Percentiles rank a stretch among this genome's conserved stretches.
These are phyloP conservation scores for Micrasema longulum DNA, from an alignment of 1,140 invertebrate genomes.

Conservation along the genomic window DNA sequence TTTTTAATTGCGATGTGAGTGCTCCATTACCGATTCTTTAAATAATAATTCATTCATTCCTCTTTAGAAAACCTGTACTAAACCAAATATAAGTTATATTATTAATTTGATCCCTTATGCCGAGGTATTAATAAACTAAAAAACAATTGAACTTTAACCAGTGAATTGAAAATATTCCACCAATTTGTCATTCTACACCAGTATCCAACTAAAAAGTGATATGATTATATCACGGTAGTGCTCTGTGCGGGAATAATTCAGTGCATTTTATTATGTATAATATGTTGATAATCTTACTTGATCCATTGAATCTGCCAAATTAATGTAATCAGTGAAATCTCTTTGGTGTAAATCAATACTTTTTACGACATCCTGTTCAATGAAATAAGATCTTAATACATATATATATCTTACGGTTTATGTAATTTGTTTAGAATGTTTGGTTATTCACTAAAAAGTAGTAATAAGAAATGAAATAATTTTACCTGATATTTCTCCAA, in stretches of 20 bases:
- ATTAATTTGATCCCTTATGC: too few species aligned
- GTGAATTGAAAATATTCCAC: too few species aligned
- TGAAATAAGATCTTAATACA: conserved; percentile 47
- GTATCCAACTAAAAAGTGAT: conserved; percentile 8
- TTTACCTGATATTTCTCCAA: conserved; percentile 89
- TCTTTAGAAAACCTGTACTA: too few species aligned
- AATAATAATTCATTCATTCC: too few species aligned
- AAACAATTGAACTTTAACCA: too few species aligned
- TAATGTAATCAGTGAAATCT: conserved; percentile 80
- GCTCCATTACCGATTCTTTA: background rate
- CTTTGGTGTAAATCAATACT: conserved; percentile 77
- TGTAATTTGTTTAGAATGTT: conserved; percentile 33
- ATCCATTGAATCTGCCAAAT: conserved; percentile 82
- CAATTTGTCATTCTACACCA: conserved; percentile 4
- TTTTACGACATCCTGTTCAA: conserved; percentile 81
- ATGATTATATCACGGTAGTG: conserved; percentile 7
- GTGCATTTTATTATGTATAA: conserved; percentile 54
- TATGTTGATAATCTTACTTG: conserved; percentile 78
- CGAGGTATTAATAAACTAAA: too few species aligned
- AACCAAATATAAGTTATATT: too few species aligned
- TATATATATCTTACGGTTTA: conserved; percentile 2
- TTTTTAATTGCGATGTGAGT: too few species aligned
- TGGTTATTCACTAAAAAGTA: conserved; percentile 21
- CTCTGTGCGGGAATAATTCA: conserved; percentile 36
- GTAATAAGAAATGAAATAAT: conserved; percentile 21